A percentile compares a stretch with the other conserved stretches of the same genome.
These are phyloP conservation scores for Notospermus geniculatus DNA, from an alignment of 1,140 invertebrate species.

Conservation along the genomic window DNA sequence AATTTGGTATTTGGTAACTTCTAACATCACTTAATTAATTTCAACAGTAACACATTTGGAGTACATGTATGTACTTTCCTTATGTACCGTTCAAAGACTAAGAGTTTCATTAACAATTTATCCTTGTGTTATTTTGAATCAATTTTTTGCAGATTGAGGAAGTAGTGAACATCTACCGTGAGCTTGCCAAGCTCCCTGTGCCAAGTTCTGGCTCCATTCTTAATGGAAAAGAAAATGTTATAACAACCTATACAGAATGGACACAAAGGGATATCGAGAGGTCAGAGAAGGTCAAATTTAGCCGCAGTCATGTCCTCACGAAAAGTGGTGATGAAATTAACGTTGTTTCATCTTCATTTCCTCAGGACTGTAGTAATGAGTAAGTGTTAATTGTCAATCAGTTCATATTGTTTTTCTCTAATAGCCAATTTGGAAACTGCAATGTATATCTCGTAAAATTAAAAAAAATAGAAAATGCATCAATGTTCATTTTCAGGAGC, in stretches of 20 bases:
- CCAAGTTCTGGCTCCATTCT: conserved; percentile 19
- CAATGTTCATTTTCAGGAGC: conserved; percentile 34
- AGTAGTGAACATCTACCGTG: conserved; percentile 26
- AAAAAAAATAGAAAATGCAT: background rate
- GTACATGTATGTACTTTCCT: too few species aligned
- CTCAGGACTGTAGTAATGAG: conserved; percentile 17
- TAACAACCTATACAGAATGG: conserved; percentile 27
- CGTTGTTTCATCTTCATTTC: too few species aligned
- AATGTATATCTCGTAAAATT: too few species aligned
- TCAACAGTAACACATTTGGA: too few species aligned
- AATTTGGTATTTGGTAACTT: too few species aligned
- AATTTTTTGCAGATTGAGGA: conserved; percentile 26
- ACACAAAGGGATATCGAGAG: conserved; percentile 40
- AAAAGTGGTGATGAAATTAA: too few species aligned
- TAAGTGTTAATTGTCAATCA: conserved; percentile 12
- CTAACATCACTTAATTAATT: too few species aligned
- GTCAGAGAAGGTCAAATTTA: conserved; percentile 35
- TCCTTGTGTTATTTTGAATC: too few species aligned
- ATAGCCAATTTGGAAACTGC: background rate
- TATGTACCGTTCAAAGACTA: too few species aligned
- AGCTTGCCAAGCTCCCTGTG: conserved; percentile 24
- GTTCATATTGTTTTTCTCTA: conserved; percentile 9
- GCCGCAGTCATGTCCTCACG: too few species aligned
- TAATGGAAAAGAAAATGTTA: conserved; percentile 15
- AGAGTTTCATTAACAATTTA: too few species aligned